Evolutionary conservation across 2,888 invertebrate species (phyloP).

Genomic region (Xestia rhomboidea): DNA sequence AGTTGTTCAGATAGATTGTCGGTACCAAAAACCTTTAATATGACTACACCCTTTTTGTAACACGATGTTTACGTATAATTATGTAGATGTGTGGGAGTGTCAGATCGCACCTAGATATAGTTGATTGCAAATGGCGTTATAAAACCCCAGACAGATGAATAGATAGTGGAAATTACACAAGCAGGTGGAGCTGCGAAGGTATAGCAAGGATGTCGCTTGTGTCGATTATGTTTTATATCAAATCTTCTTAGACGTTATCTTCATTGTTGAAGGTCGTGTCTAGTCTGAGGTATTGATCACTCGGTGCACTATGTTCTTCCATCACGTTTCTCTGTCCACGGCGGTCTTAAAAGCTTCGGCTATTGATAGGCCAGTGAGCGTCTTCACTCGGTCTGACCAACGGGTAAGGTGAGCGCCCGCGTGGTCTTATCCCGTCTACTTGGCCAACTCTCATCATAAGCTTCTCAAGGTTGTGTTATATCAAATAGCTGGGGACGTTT

Average conservation of each 20-base stretch:
- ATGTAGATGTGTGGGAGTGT: conserved; percentile 47
- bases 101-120: conserved; percentile 52
- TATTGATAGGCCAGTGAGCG: too few species aligned
- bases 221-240: conserved; percentile 1
- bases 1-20: not conserved
- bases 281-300: too few species aligned
- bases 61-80: not conserved
- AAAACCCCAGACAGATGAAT: conserved; percentile 59
- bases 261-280: too few species aligned
- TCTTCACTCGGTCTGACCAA: too few species aligned
- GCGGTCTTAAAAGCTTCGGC: too few species aligned
- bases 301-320: too few species aligned
- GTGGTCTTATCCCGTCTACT: too few species aligned
- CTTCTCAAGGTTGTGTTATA: not conserved
- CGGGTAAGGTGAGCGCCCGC: too few species aligned
- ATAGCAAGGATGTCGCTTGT: conserved; percentile 19
- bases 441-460: too few species aligned
- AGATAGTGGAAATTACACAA: conserved; percentile 61
- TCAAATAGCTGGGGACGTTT: not conserved
- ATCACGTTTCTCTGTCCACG: too few species aligned
- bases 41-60: not conserved
- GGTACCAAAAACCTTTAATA: not conserved
- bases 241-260: too few species aligned
- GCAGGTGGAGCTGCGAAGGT: conserved; percentile 17
- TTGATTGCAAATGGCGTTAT: conserved; percentile 60